Evolutionary conservation across 2,888 invertebrate genomes (phyloP), one percentile per base, ranked within the genome.

Genomic region (Cinara cedri): DNA sequence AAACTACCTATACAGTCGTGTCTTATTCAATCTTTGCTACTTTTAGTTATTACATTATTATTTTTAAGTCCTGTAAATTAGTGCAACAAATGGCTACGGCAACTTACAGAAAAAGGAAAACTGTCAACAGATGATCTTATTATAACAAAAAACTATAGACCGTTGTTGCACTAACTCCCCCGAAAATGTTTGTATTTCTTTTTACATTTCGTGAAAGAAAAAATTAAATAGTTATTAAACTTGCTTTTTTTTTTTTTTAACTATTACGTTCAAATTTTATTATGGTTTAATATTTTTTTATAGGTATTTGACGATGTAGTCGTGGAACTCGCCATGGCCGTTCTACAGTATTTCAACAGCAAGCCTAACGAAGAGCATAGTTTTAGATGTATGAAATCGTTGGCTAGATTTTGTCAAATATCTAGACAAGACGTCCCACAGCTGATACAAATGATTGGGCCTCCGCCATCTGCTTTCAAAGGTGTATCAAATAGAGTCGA

Each of bases 261-360:
- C 34, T 3, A 6, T 6, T 34, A 34, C 6, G 34, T 54, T 16
- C 42, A 49, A 60, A 60, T 3, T 19, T 62, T 21, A 14, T 21
- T 44, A 6, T 21, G 14, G 51, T 51, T 54, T n/a, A 0, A 24
- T 26, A 60, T 42, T 62, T 26, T 34, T 60, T 16, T 82, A 1
- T 86, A 96, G 96, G 95, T 96, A 81, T 96, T 96, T 87, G 96
- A 96, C 86, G 96, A 96, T 86, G 92, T 96, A 78, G 95, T 95
- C 81, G 94, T 95, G 81, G 96, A 96, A 87, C 87, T 96, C 85
- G 91, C 94, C 65, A 94, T 96, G 93, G 96, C 96, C 72, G 88
- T 95, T 84, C 89, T 96, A 83, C 96, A 96, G 88, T 95, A 91
- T 87, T 91, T 96, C 88, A 92, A 91, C 85, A 89, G 90, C 80